These are phyloP conservation scores for Chiloscyllium plagiosum DNA, from an alignment of 2,113 vertebrate species.

Conservation along the genomic window DNA sequence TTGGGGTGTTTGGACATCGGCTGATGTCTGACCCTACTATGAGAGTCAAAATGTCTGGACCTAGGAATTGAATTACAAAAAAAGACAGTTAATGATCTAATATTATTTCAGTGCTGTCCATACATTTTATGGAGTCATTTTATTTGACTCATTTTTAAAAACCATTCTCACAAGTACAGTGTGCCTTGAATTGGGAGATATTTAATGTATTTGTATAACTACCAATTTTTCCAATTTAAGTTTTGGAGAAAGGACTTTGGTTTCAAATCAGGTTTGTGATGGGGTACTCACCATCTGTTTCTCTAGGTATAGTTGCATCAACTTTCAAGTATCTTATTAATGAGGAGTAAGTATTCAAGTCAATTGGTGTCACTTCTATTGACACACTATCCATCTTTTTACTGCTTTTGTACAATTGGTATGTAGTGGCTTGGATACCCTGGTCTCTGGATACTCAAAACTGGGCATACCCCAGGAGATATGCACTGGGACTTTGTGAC, in stretches of 20 bases:
- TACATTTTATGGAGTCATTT: not conserved
- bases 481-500: no score
- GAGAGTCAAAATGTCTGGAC: slow-evolving; percentile 72
- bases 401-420: not conserved
- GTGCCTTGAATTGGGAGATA: not conserved
- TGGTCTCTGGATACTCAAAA: no score
- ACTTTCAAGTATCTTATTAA: not conserved
- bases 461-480: no score
- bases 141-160: not conserved
- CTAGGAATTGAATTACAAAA: slow-evolving; percentile 47
- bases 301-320: not conserved
- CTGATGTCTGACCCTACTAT: slow-evolving; percentile 82
- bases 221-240: not conserved
- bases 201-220: not conserved
- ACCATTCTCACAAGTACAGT: not conserved
- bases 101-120: not conserved
- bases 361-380: not conserved
- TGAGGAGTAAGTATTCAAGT: not conserved
- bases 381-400: not conserved
- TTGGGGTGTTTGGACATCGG: slow-evolving; percentile 68
- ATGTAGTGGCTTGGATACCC: not conserved
- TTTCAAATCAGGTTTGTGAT: not conserved
- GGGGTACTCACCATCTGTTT: not conserved
- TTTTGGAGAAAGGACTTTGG: not conserved
- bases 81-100: not conserved